Evolutionary conservation across 2,888 invertebrate genomes (phyloP).

Genomic region (Cheilosia pagana): DNA sequence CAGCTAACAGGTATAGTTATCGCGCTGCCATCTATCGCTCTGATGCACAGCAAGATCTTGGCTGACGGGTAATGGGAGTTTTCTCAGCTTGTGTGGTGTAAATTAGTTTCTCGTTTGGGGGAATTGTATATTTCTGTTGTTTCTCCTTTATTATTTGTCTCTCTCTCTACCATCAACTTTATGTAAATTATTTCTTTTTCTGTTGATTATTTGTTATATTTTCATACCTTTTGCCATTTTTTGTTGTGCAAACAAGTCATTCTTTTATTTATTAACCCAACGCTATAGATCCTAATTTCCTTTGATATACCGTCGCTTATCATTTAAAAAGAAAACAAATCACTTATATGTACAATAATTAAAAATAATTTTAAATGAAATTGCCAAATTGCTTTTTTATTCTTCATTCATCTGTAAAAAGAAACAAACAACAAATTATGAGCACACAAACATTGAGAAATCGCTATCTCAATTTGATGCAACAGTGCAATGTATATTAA

Average conservation of each 20-base stretch:
- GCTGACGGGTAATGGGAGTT: slow-evolving; percentile 92
- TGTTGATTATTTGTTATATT: slow-evolving; percentile 22
- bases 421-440: not conserved
- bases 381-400: slow-evolving; percentile 30
- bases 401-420: slow-evolving; percentile 28
- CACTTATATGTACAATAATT: slow-evolving; percentile 12
- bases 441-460: slow-evolving; percentile 15
- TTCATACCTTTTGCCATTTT: slow-evolving; percentile 10
- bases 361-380: slow-evolving; percentile 2
- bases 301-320: slow-evolving; percentile 16
- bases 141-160: slow-evolving; percentile 7
- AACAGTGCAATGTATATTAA: slow-evolving; percentile 13
- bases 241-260: not conserved
- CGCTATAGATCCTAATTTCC: not conserved
- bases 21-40: slow-evolving; percentile 88
- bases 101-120: slow-evolving; percentile 71
- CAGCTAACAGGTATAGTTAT: slow-evolving; percentile 88
- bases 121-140: slow-evolving; percentile 55
- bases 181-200: slow-evolving; percentile 48
- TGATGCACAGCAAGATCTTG: slow-evolving; percentile 87
- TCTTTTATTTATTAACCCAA: slow-evolving; percentile 38
- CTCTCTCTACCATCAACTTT: slow-evolving; percentile 21
- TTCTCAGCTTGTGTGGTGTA: slow-evolving; percentile 93
- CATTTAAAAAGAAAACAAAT: slow-evolving; percentile 6
- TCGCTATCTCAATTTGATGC: not conserved